Percentiles rank a stretch among this genome's conserved stretches.
Evolutionary conservation across 2,888 invertebrate species (phyloP).

Genomic region (Andrena praecox): DNA sequence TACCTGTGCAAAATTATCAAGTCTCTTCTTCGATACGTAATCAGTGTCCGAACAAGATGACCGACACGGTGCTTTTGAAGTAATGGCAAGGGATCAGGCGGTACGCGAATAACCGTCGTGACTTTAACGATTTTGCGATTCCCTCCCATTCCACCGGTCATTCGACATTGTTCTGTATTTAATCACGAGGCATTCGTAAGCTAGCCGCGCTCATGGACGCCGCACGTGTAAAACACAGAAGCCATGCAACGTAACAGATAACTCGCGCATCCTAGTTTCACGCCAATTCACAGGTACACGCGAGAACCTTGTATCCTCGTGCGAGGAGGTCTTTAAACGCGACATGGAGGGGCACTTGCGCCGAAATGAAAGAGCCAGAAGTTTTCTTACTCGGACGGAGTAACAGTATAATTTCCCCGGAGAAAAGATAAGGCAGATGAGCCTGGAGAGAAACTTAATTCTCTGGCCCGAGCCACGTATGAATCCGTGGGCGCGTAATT

Average conservation of each 20-base stretch:
- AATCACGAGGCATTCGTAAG: background rate
- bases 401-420: constrained; percentile 57
- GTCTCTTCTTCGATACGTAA: no score
- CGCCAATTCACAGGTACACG: background rate
- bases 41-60: no score
- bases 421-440: constrained; percentile 37
- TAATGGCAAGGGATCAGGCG: no score
- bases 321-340: constrained; percentile 6
- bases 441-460: constrained; percentile 38
- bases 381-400: constrained; percentile 36
- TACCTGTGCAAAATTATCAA: no score
- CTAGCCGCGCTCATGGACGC: background rate
- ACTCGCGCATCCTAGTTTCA: background rate
- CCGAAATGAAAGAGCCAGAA: constrained; percentile 34
- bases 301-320: background rate
- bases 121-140: no score
- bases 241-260: constrained; percentile 12
- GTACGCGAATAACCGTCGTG: no score
- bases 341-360: constrained; percentile 28
- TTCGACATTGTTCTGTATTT: no score
- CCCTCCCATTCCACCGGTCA: no score
- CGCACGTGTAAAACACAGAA: background rate
- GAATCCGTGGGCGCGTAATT: constrained; percentile 47
- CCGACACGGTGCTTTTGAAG: no score
- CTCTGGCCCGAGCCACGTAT: constrained; percentile 19